Evolutionary conservation across 2,888 invertebrate species (phyloP).

Genomic region (Drosophila recens): DNA sequence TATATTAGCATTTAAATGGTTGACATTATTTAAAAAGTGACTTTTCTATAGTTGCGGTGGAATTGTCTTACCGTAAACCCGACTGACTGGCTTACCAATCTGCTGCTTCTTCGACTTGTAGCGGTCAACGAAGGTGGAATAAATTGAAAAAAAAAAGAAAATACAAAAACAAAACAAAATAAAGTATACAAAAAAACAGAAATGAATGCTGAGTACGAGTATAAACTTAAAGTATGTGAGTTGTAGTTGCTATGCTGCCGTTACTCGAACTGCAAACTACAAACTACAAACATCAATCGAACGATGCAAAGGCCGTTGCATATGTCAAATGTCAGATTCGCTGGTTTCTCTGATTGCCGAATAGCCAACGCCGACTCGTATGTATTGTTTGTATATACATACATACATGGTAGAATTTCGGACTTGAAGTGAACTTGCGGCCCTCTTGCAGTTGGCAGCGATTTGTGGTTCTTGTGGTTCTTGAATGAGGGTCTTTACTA

Average conservation of each 20-base stretch:
- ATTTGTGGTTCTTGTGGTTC: slow-evolving; percentile 16
- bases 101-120: slow-evolving; percentile 51
- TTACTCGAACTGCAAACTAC: slow-evolving; percentile 34
- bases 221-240: slow-evolving; percentile 3
- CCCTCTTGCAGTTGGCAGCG: slow-evolving; percentile 10
- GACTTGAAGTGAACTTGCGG: slow-evolving; percentile 47
- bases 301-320: slow-evolving; percentile 72
- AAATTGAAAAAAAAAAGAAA: slow-evolving; percentile 45
- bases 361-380: slow-evolving; percentile 8
- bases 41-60: not conserved
- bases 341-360: slow-evolving; percentile 31
- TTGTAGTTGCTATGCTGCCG: slow-evolving; percentile 44
- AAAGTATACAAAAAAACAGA: slow-evolving; percentile 3
- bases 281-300: slow-evolving; percentile 61
- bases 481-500: slow-evolving; percentile 13
- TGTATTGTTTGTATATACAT: not conserved
- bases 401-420: slow-evolving; percentile 35
- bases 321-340: slow-evolving; percentile 73
- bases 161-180: slow-evolving; percentile 18
- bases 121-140: slow-evolving; percentile 76
- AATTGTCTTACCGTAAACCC: slow-evolving; percentile 52
- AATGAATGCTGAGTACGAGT: slow-evolving; percentile 9
- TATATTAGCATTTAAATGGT: slow-evolving; percentile 3
- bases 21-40: slow-evolving; percentile 7
- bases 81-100: slow-evolving; percentile 59